Conservation (phyloP, 2,888 invertebrate genomes). For the Athalia rosae region DNA sequence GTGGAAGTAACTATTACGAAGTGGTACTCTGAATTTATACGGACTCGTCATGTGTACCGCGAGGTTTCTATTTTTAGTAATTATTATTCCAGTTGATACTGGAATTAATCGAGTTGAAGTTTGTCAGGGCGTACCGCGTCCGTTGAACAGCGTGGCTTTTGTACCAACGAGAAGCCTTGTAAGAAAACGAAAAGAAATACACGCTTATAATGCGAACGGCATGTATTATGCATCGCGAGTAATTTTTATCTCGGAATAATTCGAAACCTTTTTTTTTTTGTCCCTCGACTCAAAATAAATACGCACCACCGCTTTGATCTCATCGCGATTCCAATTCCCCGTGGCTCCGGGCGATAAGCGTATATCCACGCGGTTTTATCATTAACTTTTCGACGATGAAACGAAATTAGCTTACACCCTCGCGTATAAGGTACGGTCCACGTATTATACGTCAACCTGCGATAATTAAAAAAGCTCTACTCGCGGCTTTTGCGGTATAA, state of each 20-base stretch:
- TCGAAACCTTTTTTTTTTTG: too few species aligned
- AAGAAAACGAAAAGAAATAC: background rate
- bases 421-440: too few species aligned
- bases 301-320: too few species aligned
- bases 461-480: too few species aligned
- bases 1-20: background rate
- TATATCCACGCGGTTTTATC: background rate
- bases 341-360: background rate
- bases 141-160: background rate
- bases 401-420: background rate
- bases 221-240: too few species aligned
- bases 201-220: too few species aligned
- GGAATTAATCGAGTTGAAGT: slow-evolving; percentile 31
- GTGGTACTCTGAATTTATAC: background rate
- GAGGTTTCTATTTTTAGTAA: slow-evolving; percentile 23
- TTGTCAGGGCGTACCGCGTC: slow-evolving; percentile 5
- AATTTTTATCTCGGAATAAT: too few species aligned
- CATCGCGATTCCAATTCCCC: background rate
- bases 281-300: too few species aligned
- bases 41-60: background rate
- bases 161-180: background rate
- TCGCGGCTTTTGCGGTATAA: too few species aligned
- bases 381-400: background rate
- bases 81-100: slow-evolving; percentile 32
- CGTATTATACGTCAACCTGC: too few species aligned